Evolutionary conservation across 2,888 invertebrate species (phyloP).

Genomic region (Xylota sylvarum): DNA sequence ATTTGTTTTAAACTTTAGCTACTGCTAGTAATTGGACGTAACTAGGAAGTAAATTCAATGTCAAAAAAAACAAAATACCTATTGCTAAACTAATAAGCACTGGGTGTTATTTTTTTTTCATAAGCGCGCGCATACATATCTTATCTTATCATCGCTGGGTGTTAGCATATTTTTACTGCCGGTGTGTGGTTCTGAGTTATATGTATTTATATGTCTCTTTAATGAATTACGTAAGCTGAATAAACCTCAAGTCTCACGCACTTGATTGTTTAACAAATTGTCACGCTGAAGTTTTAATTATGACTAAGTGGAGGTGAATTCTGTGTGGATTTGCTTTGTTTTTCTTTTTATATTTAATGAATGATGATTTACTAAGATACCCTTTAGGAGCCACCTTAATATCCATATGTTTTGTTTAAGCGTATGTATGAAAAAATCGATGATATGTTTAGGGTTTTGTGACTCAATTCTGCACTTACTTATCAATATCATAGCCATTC

Average conservation of each 20-base stretch:
- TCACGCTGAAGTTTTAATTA: slow-evolving; percentile 2
- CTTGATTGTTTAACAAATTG: slow-evolving; percentile 8
- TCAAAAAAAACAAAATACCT: not conserved
- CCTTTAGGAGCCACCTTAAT: not conserved
- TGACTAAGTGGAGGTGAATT: not conserved
- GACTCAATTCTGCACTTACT: not conserved
- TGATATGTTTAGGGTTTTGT: not conserved
- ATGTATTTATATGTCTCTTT: not conserved
- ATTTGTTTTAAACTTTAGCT: slow-evolving; percentile 15
- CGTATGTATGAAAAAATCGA: too few relatives aligned
- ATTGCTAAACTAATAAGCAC: not conserved
- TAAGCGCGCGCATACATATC: slow-evolving; percentile 22
- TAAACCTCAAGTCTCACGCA: not conserved
- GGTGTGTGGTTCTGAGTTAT: slow-evolving; percentile 5
- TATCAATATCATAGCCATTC: slow-evolving; percentile 7
- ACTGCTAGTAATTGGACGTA: not conserved
- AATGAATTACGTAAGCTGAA: slow-evolving; percentile 5
- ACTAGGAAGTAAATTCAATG: slow-evolving; percentile 41
- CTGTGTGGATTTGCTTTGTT: not conserved
- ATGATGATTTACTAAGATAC: not conserved
- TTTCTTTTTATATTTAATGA: not conserved
- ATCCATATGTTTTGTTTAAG: too few relatives aligned
- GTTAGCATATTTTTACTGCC: slow-evolving; percentile 22
- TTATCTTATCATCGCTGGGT: slow-evolving; percentile 44
- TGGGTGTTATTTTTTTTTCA: not conserved